These are phyloP conservation scores for Gymnobelideus leadbeateri DNA, from an alignment of 2,113 vertebrate genomes.

Conservation along the genomic window DNA sequence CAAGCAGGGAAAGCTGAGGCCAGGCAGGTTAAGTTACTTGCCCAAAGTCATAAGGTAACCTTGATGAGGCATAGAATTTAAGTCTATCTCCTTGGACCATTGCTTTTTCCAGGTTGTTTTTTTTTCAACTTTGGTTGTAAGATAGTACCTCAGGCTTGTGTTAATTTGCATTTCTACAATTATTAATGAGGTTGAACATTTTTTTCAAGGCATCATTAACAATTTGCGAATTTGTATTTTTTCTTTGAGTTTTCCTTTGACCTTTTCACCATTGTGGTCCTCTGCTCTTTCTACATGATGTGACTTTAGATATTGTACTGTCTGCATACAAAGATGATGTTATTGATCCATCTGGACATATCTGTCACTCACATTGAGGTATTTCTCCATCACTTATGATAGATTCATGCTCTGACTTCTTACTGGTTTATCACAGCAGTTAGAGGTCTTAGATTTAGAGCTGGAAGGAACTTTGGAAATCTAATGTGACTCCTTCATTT, in stretches of 20 bases:
- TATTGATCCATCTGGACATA: background rate
- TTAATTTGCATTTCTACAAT: background rate
- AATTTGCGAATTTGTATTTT: background rate
- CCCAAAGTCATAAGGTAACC: background rate
- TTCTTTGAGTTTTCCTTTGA: background rate
- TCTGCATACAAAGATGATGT: background rate
- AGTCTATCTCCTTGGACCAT: background rate
- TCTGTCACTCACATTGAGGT: background rate
- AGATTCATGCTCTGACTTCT: background rate
- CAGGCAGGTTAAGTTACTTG: background rate
- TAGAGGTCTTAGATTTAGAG: background rate
- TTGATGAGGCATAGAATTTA: background rate
- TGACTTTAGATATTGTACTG: background rate
- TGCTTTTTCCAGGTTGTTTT: background rate
- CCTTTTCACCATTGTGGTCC: background rate
- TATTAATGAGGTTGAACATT: background rate
- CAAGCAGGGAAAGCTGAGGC: background rate
- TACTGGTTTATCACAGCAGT: background rate
- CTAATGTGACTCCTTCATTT: background rate
- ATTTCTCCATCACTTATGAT: background rate
- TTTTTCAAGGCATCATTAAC: background rate
- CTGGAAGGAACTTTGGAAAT: background rate
- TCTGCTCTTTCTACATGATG: background rate
- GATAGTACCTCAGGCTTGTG: background rate
- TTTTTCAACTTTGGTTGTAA: background rate